Evolutionary conservation across 1,140 invertebrate genomes (phyloP).

Genomic region (Drosophila bocki): DNA sequence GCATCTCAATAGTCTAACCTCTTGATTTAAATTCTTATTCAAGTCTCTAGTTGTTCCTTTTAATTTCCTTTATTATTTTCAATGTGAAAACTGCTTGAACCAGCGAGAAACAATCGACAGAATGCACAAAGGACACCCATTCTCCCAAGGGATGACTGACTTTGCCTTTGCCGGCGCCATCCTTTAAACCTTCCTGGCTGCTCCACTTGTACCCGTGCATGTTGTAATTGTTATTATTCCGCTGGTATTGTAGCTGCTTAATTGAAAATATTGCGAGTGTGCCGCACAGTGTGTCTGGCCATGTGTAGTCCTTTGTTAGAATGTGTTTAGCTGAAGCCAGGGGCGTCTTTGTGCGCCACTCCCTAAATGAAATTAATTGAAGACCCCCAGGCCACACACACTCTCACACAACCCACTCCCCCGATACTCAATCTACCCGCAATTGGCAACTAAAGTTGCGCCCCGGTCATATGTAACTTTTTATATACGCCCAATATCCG

Average conservation of each 20-base stretch:
- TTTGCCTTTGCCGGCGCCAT: constrained; percentile 8
- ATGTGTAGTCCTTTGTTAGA: constrained; percentile 46
- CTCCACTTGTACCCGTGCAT: constrained; percentile 34
- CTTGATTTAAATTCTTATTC: neutral
- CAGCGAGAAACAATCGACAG: constrained; percentile 1
- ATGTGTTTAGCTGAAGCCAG: constrained; percentile 67
- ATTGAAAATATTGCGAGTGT: constrained; percentile 80
- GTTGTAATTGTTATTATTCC: constrained; percentile 80
- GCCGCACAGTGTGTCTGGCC: constrained; percentile 26
- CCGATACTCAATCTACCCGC: constrained; percentile 11
- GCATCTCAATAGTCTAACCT: neutral
- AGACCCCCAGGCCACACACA: constrained; percentile 52
- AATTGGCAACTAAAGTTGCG: constrained; percentile 51
- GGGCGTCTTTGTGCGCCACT: constrained; percentile 63
- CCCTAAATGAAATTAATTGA: constrained; percentile 80
- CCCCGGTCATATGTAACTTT: constrained; percentile 60
- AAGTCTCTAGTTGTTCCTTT: neutral
- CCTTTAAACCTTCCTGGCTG: constrained; percentile 45
- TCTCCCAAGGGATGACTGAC: constrained; percentile 7
- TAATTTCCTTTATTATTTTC: neutral
- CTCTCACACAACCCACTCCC: neutral
- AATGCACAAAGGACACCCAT: constrained; percentile 3
- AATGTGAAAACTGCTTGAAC: neutral
- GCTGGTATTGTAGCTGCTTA: constrained; percentile 76
- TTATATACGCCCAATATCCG: constrained; percentile 67